Evolutionary conservation across 2,888 invertebrate genomes (phyloP).

Genomic region (Orthosia gracilis): DNA sequence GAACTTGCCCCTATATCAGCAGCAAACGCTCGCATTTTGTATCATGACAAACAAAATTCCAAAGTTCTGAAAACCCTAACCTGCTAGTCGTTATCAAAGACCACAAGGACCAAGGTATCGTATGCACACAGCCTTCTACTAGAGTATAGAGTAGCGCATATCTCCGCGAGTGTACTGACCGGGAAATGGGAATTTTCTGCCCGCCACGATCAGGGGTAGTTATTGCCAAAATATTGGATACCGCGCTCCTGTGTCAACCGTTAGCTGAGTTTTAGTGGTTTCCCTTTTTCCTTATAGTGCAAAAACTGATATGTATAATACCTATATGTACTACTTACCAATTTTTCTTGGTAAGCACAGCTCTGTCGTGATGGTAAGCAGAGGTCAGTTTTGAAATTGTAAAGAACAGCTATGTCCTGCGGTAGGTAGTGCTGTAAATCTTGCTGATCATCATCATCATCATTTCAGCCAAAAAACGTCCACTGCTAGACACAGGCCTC

Average conservation of each 20-base stretch:
- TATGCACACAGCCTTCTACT: conserved; percentile 51
- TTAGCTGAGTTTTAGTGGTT: conserved; percentile 55
- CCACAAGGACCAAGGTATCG: neutral
- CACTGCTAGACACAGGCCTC: too few species aligned
- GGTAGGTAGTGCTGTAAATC: neutral
- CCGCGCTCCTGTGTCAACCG: conserved; percentile 40
- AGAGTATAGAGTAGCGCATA: conserved; percentile 72
- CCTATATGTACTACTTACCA: neutral
- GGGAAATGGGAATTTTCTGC: conserved; percentile 79
- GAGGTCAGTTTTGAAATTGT: too few species aligned
- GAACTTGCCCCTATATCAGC: neutral
- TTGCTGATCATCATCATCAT: too few species aligned
- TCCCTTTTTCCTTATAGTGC: conserved; percentile 29
- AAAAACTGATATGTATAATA: neutral
- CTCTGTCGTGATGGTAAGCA: neutral
- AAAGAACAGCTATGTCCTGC: neutral
- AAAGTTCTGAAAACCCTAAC: neutral
- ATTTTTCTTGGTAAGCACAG: neutral
- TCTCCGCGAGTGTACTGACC: conserved; percentile 80
- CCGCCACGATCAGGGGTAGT: conserved; percentile 52
- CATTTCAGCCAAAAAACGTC: too few species aligned
- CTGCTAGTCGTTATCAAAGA: neutral
- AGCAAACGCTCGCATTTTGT: neutral
- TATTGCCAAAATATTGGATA: conserved; percentile 68
- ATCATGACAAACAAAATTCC: neutral